phyloP scores from a whole-genome alignment of 2,113 vertebrate genomes.

The Rhizomys pruinosus region DNA sequence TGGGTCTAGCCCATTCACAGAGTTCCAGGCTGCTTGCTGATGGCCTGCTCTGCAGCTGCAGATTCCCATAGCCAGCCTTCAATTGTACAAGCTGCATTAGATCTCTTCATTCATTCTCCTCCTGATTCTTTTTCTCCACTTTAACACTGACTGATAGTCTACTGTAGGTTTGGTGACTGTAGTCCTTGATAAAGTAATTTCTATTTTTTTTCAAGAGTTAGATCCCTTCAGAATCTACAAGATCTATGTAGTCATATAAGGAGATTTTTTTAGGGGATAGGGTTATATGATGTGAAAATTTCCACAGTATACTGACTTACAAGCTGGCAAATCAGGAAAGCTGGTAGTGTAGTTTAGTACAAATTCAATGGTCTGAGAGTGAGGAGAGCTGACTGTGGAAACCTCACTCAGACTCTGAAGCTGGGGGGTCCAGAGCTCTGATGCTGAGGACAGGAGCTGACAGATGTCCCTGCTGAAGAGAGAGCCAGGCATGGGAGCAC shows the following conservation, averaged over 20 bases:
- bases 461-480: background rate
- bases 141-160: background rate
- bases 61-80: background rate
- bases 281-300: background rate
- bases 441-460: background rate
- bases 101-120: background rate
- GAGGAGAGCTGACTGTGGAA: background rate
- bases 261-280: background rate
- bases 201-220: background rate
- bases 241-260: background rate
- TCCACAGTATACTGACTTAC: too few relatives aligned
- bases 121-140: background rate
- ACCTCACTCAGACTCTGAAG: background rate
- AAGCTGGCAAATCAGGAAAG: background rate
- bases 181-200: background rate
- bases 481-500: background rate
- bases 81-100: background rate
- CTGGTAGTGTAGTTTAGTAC: background rate
- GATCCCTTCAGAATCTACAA: background rate
- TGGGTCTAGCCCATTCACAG: background rate
- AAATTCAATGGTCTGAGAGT: background rate
- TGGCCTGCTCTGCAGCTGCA: background rate
- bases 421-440: background rate
- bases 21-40: background rate
- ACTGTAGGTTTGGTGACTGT: background rate